These are phyloP conservation scores for Hirtodrosophila duncani DNA, from an alignment of 2,888 invertebrate species.

Conservation along the genomic window DNA sequence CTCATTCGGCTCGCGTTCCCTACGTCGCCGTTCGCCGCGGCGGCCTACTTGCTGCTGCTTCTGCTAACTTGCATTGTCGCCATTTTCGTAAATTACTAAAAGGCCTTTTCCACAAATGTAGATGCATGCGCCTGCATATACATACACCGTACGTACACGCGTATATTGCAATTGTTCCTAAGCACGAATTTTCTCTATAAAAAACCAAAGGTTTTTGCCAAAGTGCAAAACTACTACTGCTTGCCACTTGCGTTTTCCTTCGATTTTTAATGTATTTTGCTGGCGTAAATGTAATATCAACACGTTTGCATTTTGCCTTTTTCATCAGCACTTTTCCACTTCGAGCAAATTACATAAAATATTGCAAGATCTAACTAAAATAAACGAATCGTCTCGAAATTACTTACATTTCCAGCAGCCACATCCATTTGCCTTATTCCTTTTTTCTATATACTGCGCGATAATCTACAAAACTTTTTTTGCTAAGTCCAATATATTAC, in stretches of 20 bases:
- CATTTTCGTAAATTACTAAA: constrained; percentile 75
- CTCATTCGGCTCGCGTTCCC: constrained; percentile 4
- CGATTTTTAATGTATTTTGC: constrained; percentile 14
- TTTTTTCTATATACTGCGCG: too few relatives aligned
- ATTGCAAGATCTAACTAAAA: constrained; percentile 48
- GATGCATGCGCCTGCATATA: constrained; percentile 14
- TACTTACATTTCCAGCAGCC: constrained; percentile 75
- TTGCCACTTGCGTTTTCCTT: constrained; percentile 35
- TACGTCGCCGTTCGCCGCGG: constrained; percentile 22
- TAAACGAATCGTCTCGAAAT: constrained; percentile 47
- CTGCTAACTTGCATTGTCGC: constrained; percentile 72
- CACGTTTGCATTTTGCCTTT: constrained; percentile 48
- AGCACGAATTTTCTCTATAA: too few relatives aligned
- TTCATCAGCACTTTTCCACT: too few relatives aligned
- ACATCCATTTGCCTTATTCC: too few relatives aligned
- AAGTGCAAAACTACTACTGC: constrained; percentile 26
- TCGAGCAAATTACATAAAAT: constrained; percentile 25
- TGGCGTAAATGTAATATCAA: constrained; percentile 21
- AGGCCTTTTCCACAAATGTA: constrained; percentile 44
- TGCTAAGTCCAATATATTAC: too few relatives aligned
- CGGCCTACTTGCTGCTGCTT: constrained; percentile 12
- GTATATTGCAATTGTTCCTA: too few relatives aligned
- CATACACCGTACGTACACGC: constrained; percentile 20
- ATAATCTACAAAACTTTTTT: too few relatives aligned
- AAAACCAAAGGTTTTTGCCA: constrained; percentile 2